Percentiles rank a stretch among this genome's conserved stretches.
phyloP scores from a whole-genome alignment of 2,888 invertebrate species.

The Trimorus sp. region DNA sequence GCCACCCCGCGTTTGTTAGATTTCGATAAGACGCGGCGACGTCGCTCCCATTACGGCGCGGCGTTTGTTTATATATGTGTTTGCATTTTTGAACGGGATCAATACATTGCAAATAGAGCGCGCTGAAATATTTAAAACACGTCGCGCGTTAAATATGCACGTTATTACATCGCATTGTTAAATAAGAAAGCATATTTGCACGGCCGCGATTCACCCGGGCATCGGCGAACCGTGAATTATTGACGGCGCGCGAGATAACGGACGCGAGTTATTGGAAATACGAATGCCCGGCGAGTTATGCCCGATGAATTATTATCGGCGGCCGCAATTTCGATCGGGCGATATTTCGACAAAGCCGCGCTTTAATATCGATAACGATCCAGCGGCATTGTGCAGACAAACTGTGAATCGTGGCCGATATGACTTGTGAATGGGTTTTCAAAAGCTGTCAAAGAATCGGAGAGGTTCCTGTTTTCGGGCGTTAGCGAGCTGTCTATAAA shows the following conservation, averaged over 20 bases:
- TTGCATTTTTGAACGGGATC: slow-evolving; percentile 37
- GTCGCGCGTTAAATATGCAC: slow-evolving; percentile 22
- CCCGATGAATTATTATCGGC: not conserved
- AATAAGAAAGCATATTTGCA: slow-evolving; percentile 35
- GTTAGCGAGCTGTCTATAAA: slow-evolving; percentile 33
- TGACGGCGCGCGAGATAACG: slow-evolving; percentile 7
- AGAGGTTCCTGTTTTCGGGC: slow-evolving; percentile 28
- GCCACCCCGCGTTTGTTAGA: not conserved
- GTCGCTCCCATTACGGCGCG: not conserved
- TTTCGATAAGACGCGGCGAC: not conserved
- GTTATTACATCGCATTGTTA: slow-evolving; percentile 24
- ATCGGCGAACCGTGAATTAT: slow-evolving; percentile 17
- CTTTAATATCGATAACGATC: slow-evolving; percentile 42
- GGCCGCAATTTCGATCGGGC: slow-evolving; percentile 15
- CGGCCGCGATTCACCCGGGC: slow-evolving; percentile 2
- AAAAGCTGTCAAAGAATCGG: slow-evolving; percentile 43
- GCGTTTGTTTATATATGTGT: slow-evolving; percentile 8
- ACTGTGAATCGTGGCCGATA: slow-evolving; percentile 24
- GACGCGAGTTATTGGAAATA: slow-evolving; percentile 17
- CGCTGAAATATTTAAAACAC: slow-evolving; percentile 43
- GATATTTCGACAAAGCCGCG: slow-evolving; percentile 4
- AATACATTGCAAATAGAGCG: slow-evolving; percentile 50
- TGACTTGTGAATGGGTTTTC: slow-evolving; percentile 40
- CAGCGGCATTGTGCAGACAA: slow-evolving; percentile 4
- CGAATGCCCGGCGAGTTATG: not conserved